Conservation (phyloP, 2,888 invertebrate species). For the Notodonta dromedarius region DNA sequence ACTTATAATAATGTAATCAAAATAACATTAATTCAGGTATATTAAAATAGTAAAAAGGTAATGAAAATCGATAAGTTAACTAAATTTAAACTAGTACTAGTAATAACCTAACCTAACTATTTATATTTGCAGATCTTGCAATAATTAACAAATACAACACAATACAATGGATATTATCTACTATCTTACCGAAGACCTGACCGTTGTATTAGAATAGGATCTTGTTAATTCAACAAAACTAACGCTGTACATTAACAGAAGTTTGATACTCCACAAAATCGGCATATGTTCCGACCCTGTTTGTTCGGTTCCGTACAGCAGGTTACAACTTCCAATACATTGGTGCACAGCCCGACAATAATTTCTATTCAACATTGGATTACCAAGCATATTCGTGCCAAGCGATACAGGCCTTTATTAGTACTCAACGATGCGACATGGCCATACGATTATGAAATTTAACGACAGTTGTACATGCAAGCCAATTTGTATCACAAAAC, state of each 20-base stretch:
- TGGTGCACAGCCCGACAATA: conserved; percentile 48
- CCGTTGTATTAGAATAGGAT: background rate
- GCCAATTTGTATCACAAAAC: no score
- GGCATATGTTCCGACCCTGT: background rate
- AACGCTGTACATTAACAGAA: background rate
- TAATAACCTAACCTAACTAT: no score
- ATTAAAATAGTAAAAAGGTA: no score
- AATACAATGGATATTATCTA: no score
- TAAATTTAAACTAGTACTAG: no score
- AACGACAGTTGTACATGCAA: no score
- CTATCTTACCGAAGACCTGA: no score
- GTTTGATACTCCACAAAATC: background rate
- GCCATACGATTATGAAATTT: background rate
- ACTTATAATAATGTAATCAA: no score
- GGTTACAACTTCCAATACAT: conserved; percentile 32
- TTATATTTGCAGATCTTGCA: no score
- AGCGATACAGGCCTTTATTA: conserved; percentile 55
- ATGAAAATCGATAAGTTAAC: no score
- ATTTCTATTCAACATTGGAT: conserved; percentile 70
- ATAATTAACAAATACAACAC: no score
- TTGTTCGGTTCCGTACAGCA: conserved; percentile 5
- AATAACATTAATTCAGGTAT: no score
- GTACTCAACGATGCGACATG: background rate
- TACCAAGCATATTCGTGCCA: conserved; percentile 66
- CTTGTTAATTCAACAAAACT: background rate